phyloP scores from a whole-genome alignment of 2,797 vertebrate genomes.

The Sebastes trivittatus region DNA sequence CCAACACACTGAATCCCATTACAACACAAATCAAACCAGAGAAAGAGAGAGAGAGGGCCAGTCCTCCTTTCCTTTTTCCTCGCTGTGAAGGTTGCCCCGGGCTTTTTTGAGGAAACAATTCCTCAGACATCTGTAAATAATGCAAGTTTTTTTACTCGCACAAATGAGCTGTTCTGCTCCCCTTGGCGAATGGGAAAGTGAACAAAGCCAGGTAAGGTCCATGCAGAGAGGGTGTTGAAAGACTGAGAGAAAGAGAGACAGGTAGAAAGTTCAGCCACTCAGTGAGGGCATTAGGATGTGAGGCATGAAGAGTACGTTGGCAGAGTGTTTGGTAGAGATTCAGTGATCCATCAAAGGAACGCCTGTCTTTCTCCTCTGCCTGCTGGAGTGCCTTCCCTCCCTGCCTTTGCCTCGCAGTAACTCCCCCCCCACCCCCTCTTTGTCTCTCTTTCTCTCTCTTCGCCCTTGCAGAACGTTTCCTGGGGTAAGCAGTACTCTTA shows the following conservation, averaged over 20 bases:
- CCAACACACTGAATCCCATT: slow-evolving; percentile 5
- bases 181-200: slow-evolving; percentile 29
- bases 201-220: slow-evolving; percentile 1
- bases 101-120: slow-evolving; percentile 24
- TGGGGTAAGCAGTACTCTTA: slow-evolving; percentile 99
- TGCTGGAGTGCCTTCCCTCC: slow-evolving; percentile 47
- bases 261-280: slow-evolving; percentile 52
- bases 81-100: slow-evolving; percentile 15
- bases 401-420: slow-evolving; percentile 68
- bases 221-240: slow-evolving; percentile 1
- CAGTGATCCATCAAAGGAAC: slow-evolving; percentile 70
- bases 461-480: slow-evolving; percentile 90
- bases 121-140: slow-evolving; percentile 58
- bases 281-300: slow-evolving; percentile 46
- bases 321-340: slow-evolving; percentile 50
- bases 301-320: slow-evolving; percentile 61
- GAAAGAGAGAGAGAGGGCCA: not conserved
- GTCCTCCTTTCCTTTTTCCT: not conserved
- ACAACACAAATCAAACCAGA: slow-evolving; percentile 9
- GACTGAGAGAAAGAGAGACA: not conserved
- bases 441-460: slow-evolving; percentile 2
- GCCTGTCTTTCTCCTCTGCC: slow-evolving; percentile 45
- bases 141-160: slow-evolving; percentile 39
- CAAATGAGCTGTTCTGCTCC: slow-evolving; percentile 51
- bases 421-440: slow-evolving; percentile 23